Evolutionary conservation across 1,140 invertebrate genomes (phyloP), one percentile per base, ranked within the genome.

Genomic region (Pogonus chalceus): DNA sequence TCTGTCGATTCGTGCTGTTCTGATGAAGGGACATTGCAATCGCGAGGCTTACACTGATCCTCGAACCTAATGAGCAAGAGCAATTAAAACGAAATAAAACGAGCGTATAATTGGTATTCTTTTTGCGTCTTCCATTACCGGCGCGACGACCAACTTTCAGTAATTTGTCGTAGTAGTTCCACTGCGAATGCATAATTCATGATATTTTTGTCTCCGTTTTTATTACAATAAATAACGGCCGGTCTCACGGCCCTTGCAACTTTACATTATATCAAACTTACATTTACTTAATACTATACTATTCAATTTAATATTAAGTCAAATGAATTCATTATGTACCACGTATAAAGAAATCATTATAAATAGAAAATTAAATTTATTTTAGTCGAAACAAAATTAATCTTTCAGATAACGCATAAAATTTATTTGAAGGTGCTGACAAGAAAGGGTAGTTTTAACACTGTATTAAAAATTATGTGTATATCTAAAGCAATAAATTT

Each of bases 141-240:
- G 9, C 37, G 18, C 9, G 37, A 43, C 37, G 37, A 43, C 37
- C 37, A 43, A 43, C 37, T 43, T 43, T 43, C 37, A 43, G 37
- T 43, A 43, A 43, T 43, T 43, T 43, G 37, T 43, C 37, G 37
- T 16, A 43, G 37, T 43, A 43, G 37, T 43, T 12, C 18, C 18
- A 43, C 37, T 43, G 37, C 18, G 37, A 18, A 43, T 43, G 37
- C 37, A 43, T 43, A 43, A 43, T 43, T 43, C 37, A 43, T 43
- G 37, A 43, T 18, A 43, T 43, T 43, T 43, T 43, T 43, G 37
- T 43, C 37, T 43, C 37, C 37, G 37, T 43, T 43, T 43, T 43
- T 43, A 43, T 43, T 43, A 43, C 37, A 43, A 43, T 43, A 43
- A 43, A 43, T 43, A 43, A 43, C 18, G 37, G 3, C 37, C 37